Conservation (phyloP, 2,888 invertebrate species). For the Apamea epomidion region DNA sequence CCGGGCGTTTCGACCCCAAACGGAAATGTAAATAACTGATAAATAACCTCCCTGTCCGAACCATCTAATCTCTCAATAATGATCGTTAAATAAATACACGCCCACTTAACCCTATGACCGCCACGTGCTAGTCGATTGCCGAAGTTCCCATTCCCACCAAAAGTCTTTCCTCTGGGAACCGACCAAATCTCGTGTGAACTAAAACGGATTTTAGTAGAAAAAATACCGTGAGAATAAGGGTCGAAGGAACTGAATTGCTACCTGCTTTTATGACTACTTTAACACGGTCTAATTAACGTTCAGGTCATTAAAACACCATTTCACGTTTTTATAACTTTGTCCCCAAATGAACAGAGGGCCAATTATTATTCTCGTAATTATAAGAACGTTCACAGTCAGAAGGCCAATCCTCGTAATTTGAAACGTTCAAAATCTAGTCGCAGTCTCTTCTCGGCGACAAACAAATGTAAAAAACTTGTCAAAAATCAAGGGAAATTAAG, state of each 20-base stretch:
- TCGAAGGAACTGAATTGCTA: slow-evolving; percentile 45
- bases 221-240: slow-evolving; percentile 54
- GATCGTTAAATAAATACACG: slow-evolving; percentile 22
- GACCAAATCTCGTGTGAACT: slow-evolving; percentile 60
- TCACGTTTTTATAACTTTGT: slow-evolving; percentile 25
- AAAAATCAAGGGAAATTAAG: no score
- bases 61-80: slow-evolving; percentile 8
- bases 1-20: no score
- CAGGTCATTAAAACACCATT: slow-evolving; percentile 11
- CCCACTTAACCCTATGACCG: slow-evolving; percentile 51
- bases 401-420: no score
- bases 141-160: slow-evolving; percentile 56
- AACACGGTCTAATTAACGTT: slow-evolving; percentile 24
- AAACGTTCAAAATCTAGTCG: no score
- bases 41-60: not conserved
- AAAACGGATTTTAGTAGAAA: slow-evolving; percentile 42
- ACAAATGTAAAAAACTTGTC: no score
- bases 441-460: no score
- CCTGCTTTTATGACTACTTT: slow-evolving; percentile 53
- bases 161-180: slow-evolving; percentile 57
- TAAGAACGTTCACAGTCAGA: no score
- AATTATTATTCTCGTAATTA: no score
- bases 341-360: slow-evolving; percentile 1
- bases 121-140: slow-evolving; percentile 52
- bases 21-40: not conserved